These are phyloP conservation scores for Perodicticus potto DNA, from an alignment of 2,797 vertebrate species.

Conservation along the genomic window DNA sequence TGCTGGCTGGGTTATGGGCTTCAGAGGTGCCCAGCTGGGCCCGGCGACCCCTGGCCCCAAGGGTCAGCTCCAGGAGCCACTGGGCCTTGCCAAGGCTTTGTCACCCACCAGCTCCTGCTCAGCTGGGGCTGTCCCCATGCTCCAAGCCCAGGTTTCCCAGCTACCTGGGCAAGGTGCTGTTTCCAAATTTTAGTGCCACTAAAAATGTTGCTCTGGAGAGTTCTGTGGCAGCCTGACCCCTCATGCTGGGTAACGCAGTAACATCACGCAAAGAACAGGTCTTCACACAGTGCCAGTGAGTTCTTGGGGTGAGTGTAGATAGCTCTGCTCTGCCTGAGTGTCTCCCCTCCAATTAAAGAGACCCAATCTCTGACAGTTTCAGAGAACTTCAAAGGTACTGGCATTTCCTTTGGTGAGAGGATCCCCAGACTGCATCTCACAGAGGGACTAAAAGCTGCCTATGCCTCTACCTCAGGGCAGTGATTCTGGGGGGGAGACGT, in stretches of 20 bases:
- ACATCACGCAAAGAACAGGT: not conserved
- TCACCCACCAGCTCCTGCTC: not conserved
- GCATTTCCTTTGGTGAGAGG: not conserved
- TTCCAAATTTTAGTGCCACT: not conserved
- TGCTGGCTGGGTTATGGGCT: not conserved
- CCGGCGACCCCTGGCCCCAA: not conserved
- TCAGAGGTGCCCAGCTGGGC: not conserved
- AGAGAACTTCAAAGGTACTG: fast-evolving
- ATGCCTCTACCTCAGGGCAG: fast-evolving
- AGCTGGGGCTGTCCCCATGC: fast-evolving
- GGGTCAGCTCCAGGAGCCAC: too few relatives aligned
- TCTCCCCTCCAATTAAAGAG: not conserved
- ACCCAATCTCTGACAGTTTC: not conserved
- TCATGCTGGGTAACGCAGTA: not conserved
- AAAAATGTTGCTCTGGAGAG: fast-evolving
- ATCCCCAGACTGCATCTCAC: fast-evolving
- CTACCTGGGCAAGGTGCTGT: not conserved
- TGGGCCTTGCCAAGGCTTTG: not conserved
- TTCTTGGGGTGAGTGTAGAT: not conserved
- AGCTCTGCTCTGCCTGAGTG: not conserved
- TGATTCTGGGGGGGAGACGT: not conserved
- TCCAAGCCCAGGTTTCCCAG: fast-evolving
- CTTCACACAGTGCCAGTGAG: not conserved
- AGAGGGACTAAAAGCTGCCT: not conserved
- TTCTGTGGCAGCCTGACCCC: not conserved